Evolutionary conservation across 2,797 vertebrate genomes (phyloP), one percentile per base, ranked within the genome.

Genomic region (Oryzias dopingdopingensis): DNA sequence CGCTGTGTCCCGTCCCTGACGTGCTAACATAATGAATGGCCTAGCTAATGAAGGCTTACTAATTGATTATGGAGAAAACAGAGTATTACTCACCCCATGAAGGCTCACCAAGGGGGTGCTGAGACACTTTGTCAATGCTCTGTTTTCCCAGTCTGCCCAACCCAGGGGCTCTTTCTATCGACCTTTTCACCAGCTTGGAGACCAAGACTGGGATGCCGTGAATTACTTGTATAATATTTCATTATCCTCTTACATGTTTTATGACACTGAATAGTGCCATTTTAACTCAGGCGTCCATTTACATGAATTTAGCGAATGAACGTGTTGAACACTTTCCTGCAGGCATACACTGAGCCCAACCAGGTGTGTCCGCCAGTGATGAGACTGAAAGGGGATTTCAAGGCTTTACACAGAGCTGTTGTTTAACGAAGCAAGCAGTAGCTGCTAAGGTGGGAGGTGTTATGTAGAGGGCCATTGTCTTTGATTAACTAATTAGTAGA

Each of bases 401-500:
- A 69, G 65, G 74, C 66, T 80, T 81, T 74, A 73, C 52, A 60
- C 65, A 70, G 70, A 81, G 76, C 72, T 74, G 74, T 74, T 85
- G 84, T 78, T 84, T 76, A 86, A 7, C 70, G 82, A 81, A 82
- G 78, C 76, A 67, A 70, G 76, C 70, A 81, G 76, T 80, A 83
- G 79, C 85, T 79, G 79, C 73, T 71, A 82, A 86, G 76, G 71
- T 81, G 72, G 82, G 76, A 81, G 86, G 84, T 81, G 79, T 83
- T 37, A 75, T 81, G 84, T 77, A 74, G 67, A 70, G 79, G 75
- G 73, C 76, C 80, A 75, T 86, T 88, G 86, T 88, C 87, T 90
- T 89, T 91, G 90, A 92, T 91, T 91, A 91, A 90, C 88, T 87
- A 91, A 92, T 93, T 93, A 93, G 82, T 64, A 79, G 86, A 88